phyloP scores from a whole-genome alignment of 2,888 invertebrate species.

The Drosophila neonasuta region DNA sequence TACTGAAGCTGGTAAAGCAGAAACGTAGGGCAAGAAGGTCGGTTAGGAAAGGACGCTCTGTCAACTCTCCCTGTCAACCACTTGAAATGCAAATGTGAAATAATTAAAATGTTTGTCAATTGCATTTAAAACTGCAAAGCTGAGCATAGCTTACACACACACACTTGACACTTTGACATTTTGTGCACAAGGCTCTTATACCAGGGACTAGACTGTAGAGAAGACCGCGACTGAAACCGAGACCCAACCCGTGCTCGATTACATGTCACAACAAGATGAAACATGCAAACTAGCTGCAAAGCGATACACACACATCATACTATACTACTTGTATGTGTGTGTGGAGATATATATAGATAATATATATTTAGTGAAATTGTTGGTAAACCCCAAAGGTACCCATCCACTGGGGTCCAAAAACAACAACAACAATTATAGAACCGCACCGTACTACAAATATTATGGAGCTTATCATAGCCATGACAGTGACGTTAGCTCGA shows the following conservation, averaged over 20 bases:
- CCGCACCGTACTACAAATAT: background rate
- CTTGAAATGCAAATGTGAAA: background rate
- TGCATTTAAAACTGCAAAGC: background rate
- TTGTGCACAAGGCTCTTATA: background rate
- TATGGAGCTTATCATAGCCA: conserved; percentile 17
- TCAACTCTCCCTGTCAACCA: background rate
- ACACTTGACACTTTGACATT: conserved; percentile 10
- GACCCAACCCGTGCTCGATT: background rate
- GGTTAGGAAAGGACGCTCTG: background rate
- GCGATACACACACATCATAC: background rate
- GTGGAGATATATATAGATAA: conserved; percentile 6
- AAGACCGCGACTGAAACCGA: background rate
- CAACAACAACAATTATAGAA: conserved; percentile 4
- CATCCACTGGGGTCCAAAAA: conserved; percentile 8
- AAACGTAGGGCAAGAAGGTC: too few relatives aligned
- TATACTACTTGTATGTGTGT: background rate
- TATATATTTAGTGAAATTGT: conserved; percentile 21
- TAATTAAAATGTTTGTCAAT: background rate
- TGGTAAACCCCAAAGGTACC: conserved; percentile 10
- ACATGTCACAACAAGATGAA: background rate
- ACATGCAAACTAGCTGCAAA: conserved; percentile 6
- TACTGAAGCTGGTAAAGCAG: too few relatives aligned
- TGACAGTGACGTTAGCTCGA: conserved; percentile 49
- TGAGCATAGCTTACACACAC: background rate
- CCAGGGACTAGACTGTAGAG: background rate